phyloP scores from a whole-genome alignment of 2,888 invertebrate genomes.

The Epinotia brunnichana region DNA sequence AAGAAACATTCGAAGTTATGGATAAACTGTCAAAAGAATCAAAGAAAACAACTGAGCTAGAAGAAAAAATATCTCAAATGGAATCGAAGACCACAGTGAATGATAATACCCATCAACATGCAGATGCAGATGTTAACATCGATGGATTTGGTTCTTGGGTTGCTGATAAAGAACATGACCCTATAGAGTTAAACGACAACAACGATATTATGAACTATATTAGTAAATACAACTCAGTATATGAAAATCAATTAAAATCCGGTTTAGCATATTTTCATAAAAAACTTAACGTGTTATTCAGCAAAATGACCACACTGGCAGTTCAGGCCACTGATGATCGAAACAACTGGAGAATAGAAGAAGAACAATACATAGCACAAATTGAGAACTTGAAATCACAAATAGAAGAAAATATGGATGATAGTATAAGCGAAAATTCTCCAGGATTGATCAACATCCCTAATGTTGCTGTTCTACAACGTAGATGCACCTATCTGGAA shows the following conservation, averaged over 20 bases:
- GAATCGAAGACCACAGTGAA: conserved; percentile 52
- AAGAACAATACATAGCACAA: conserved; percentile 75
- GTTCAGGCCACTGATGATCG: conserved; percentile 71
- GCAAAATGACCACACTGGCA: conserved; percentile 75
- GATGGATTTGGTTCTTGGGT: conserved; percentile 73
- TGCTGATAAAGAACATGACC: conserved; percentile 57
- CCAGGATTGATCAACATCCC: conserved; percentile 66
- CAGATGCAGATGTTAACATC: conserved; percentile 48
- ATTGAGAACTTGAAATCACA: conserved; percentile 72
- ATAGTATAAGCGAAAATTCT: conserved; percentile 69
- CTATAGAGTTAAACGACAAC: conserved; percentile 61
- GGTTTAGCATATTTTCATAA: conserved; percentile 73
- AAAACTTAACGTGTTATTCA: conserved; percentile 73
- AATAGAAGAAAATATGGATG: conserved; percentile 60
- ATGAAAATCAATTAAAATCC: conserved; percentile 68
- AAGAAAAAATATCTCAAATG: conserved; percentile 65
- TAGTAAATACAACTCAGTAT: conserved; percentile 57
- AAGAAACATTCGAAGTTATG: conserved; percentile 75
- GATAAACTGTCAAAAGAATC: conserved; percentile 68
- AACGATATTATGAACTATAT: conserved; percentile 60
- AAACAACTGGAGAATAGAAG: conserved; percentile 73
- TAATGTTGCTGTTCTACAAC: conserved; percentile 60
- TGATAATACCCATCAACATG: conserved; percentile 45
- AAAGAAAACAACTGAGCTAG: conserved; percentile 65
- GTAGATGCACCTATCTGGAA: conserved; percentile 75